Percentiles rank a stretch among this genome's conserved stretches.
phyloP scores from a whole-genome alignment of 2,888 invertebrate genomes.

The Drosophila rellima region DNA sequence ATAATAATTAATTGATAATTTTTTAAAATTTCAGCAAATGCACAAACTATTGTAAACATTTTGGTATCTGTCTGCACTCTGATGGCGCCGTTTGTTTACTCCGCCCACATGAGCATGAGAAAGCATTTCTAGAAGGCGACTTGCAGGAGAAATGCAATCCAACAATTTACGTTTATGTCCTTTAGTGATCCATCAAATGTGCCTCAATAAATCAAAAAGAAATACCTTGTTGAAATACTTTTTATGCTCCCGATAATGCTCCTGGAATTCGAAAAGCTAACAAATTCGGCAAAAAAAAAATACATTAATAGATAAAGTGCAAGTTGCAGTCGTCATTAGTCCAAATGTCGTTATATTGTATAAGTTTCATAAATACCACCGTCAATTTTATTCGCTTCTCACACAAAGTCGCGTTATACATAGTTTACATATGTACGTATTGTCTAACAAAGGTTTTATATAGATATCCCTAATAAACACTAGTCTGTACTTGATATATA shows the following conservation, averaged over 20 bases:
- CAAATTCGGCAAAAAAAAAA: slow-evolving; percentile 18
- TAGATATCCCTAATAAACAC: slow-evolving; percentile 44
- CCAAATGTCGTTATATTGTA: slow-evolving; percentile 57
- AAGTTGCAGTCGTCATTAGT: slow-evolving; percentile 46
- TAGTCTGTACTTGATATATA: slow-evolving; percentile 52
- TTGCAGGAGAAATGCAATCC: slow-evolving; percentile 23
- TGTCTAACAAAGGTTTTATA: slow-evolving; percentile 58
- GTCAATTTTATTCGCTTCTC: slow-evolving; percentile 79
- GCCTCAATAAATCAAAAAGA: slow-evolving; percentile 68
- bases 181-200: slow-evolving; percentile 75
- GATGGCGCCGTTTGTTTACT: slow-evolving; percentile 74
- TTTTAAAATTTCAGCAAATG: slow-evolving; percentile 64
- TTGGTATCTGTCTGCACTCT: slow-evolving; percentile 73
- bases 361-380: slow-evolving; percentile 81
- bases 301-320: slow-evolving; percentile 9
- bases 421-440: slow-evolving; percentile 38
- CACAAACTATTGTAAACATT: slow-evolving; percentile 71
- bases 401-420: slow-evolving; percentile 71
- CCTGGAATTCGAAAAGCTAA: slow-evolving; percentile 16
- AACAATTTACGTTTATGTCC: slow-evolving; percentile 52
- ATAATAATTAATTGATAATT: not conserved
- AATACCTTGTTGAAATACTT: slow-evolving; percentile 36
- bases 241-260: slow-evolving; percentile 36
- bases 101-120: slow-evolving; percentile 68
- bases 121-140: slow-evolving; percentile 75